These are phyloP conservation scores for Epizoanthus rinbou DNA, from an alignment of 92 coral and sea anemone species.

Conservation along the genomic window DNA sequence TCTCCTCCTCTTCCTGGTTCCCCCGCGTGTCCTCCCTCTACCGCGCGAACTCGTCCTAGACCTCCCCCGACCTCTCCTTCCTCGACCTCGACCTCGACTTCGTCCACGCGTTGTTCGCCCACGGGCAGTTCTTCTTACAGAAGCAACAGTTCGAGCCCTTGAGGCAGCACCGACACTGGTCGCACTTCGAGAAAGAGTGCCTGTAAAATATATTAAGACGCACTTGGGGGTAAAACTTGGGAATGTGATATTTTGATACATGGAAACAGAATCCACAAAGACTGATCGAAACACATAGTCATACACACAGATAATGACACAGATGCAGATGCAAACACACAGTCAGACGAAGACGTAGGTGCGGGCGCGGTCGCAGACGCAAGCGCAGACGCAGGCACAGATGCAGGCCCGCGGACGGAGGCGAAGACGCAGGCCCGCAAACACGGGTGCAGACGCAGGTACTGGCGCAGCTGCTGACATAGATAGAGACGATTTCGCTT, in stretches of 20 bases:
- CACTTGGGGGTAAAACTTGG: slow-evolving; percentile 19
- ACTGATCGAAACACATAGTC: not conserved
- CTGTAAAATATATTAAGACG: slow-evolving; percentile 6
- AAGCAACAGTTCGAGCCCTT: slow-evolving; percentile 39
- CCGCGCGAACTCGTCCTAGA: slow-evolving; percentile 53
- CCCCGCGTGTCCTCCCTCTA: slow-evolving; percentile 49
- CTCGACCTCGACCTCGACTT: slow-evolving; percentile 39
- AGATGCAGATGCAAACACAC: not conserved
- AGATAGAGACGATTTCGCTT: too few species aligned
- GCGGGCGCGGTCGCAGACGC: too few species aligned
- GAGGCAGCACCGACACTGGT: not conserved
- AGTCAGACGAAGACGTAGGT: not conserved
- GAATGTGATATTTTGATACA: not conserved
- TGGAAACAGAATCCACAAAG: not conserved
- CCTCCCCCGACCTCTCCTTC: slow-evolving; percentile 54
- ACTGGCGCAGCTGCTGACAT: too few species aligned
- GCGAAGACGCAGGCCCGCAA: not conserved
- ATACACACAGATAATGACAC: not conserved
- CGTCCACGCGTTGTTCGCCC: slow-evolving; percentile 21
- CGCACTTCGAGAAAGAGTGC: not conserved
- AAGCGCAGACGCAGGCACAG: not conserved
- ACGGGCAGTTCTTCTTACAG: not conserved
- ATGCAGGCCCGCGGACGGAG: too few species aligned
- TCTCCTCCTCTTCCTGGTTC: slow-evolving; percentile 34
- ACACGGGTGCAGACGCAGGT: not conserved